A percentile compares a stretch with the other conserved stretches of the same genome.
phyloP scores from a whole-genome alignment of 2,888 invertebrate species.

The Luperina testacea region DNA sequence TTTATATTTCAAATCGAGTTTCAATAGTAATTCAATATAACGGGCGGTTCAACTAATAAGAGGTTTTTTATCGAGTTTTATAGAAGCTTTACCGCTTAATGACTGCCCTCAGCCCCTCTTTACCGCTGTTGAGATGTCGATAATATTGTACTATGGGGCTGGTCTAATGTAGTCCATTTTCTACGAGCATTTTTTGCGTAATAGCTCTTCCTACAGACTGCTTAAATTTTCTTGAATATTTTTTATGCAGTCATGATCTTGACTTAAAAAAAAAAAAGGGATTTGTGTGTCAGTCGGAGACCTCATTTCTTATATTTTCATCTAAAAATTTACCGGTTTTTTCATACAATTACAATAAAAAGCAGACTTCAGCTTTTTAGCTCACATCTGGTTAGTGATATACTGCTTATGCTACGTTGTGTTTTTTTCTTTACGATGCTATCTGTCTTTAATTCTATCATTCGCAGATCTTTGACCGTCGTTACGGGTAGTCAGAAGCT shows the following conservation, averaged over 20 bases:
- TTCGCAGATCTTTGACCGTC: too few relatives aligned
- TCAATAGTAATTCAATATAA: conserved; percentile 24
- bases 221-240: not conserved
- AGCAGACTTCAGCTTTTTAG: too few relatives aligned
- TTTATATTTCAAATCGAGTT: conserved; percentile 4
- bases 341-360: too few relatives aligned
- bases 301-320: too few relatives aligned
- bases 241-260: not conserved
- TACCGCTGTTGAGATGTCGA: conserved; percentile 30
- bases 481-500: too few relatives aligned
- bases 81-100: conserved; percentile 42
- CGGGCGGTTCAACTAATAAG: conserved; percentile 39
- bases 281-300: too few relatives aligned
- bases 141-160: conserved; percentile 21
- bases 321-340: too few relatives aligned
- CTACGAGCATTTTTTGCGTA: not conserved
- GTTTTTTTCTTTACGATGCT: too few relatives aligned
- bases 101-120: conserved; percentile 30
- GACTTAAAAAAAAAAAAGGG: not conserved
- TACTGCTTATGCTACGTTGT: too few relatives aligned
- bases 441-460: too few relatives aligned
- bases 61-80: conserved; percentile 49
- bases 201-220: not conserved
- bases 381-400: too few relatives aligned
- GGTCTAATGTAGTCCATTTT: conserved; percentile 21